Percentiles rank a stretch among this genome's conserved stretches.
These are phyloP conservation scores for Grallaria varia DNA, from an alignment of 2,113 vertebrate genomes.

Conservation along the genomic window DNA sequence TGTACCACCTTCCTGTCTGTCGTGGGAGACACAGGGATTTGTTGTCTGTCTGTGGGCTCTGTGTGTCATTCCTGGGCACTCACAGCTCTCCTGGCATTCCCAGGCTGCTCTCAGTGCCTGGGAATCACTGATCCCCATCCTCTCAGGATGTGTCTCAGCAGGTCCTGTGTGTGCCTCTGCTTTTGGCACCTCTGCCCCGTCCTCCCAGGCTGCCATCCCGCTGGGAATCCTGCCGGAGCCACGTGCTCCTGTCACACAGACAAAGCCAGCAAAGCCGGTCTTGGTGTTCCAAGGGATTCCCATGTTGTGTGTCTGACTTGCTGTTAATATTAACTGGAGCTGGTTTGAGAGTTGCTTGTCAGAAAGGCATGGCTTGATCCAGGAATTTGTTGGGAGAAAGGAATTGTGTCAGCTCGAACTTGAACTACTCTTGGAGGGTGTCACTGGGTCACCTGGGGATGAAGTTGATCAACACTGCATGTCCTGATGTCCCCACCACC, in stretches of 20 bases:
- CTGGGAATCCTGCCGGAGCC: background rate
- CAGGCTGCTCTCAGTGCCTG: background rate
- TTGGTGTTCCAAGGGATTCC: background rate
- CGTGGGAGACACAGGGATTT: background rate
- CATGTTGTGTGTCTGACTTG: background rate
- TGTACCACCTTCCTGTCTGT: background rate
- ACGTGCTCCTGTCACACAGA: rapidly evolving
- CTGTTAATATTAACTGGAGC: background rate
- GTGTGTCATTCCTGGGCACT: background rate
- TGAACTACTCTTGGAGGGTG: background rate
- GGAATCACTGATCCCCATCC: background rate
- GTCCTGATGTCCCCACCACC: background rate
- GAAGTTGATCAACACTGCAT: background rate
- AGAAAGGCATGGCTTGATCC: background rate
- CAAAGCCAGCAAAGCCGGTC: background rate
- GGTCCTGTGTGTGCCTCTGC: background rate
- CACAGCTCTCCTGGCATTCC: background rate
- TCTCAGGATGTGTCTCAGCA: background rate
- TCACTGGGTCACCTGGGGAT: rapidly evolving
- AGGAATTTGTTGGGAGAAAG: background rate
- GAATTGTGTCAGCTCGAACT: background rate
- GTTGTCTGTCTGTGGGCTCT: rapidly evolving
- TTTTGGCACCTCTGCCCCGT: background rate
- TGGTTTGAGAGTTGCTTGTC: background rate
- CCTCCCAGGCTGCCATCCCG: background rate